Base-by-base conservation (phyloP, 2,797 vertebrate genomes). In the Pogoniulus pusillus region DNA sequence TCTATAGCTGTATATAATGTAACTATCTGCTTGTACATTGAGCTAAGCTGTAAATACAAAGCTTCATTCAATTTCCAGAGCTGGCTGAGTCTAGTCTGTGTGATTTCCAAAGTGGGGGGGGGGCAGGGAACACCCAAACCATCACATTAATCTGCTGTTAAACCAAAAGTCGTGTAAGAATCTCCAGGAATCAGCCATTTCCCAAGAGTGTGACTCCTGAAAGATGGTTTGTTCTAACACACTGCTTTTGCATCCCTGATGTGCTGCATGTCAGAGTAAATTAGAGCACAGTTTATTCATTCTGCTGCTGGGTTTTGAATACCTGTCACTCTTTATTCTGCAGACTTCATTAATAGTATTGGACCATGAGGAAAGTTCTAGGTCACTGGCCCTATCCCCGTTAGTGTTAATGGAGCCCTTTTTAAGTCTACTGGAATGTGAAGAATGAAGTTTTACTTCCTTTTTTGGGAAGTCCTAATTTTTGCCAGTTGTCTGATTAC, bases 401-500 rank as follows among this genome's bases (percentile, higher is more conserved):
- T 82, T 87, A 66, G 82, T 95, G 93, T 95, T 94, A 96, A 91
- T 91, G 86, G 87, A 95, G 92, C 71, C 39, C 60, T 94, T 92
- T 93, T 91, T 14, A 91, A 93, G 64, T 93, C 53, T 87, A 22
- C 66, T 88, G 94, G 94, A 95, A 96, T 95, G 95, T 85, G 80
- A 93, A 85, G 94, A 96, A 95, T 96, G 91, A 95, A 91, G 86
- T 91, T 93, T 85, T 90, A 80, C 86, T 94, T 96, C 85, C 93
- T 81, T 92, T 93, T 94, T 96, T 91, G 57, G 85, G 66, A 94
- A 72, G 86, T 93, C 60, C 77, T 95, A 86, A 85, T 94, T 95
- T 95, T 96, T 93, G 92, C 93, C 86, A 91, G 90, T 95, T 90
- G 78, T 87, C 74, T 27, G 10, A 95, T 93, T 94, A 15, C 69